Base-by-base conservation (phyloP, 1,140 invertebrate species). In the Ceratitis capitata region DNA sequence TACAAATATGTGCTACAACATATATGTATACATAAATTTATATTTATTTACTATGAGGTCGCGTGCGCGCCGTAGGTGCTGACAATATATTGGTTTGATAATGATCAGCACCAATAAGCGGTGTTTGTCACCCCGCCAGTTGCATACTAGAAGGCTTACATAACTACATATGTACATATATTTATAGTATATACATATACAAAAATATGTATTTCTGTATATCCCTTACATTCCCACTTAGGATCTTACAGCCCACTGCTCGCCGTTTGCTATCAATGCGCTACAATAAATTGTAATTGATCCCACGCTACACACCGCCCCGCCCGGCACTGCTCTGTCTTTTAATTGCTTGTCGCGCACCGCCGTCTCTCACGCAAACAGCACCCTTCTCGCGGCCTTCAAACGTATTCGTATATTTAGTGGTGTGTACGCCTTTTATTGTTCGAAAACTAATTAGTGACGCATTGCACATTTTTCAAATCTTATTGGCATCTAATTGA, bases 41-140 rank as follows among this genome's bases (percentile, higher is more conserved):
- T 56, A 56, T 56, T 19, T n/a, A n/a, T n/a, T n/a, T n/a, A n/a
- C n/a, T n/a, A n/a, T n/a, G 51, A 6, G 51, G 51, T 56, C 26
- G 14, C 61, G 61, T 69, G 61, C 61, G 16, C 39, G 61, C 39
- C 61, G 61, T 78, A 78, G 69, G 39, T 78, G 69, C 69, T 78
- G 69, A 78, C 42, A 78, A 78, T 78, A 78, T 78, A 78, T 78
- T 78, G 69, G 69, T 78, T 78, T 78, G 69, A 78, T 78, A 45
- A 78, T 78, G 45, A 47, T 47, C 45, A 64, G 3, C 61, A 23
- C 61, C 61, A 64, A 35, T 5, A 32, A 58, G 23, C 19, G 2
- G 4, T 7, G 56, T 2, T 2, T 26, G 29, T n/a, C 32, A 64
- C 9, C 29, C 61, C 61, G 16, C 29, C 3, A 16, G 12, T 14